A percentile compares a stretch with the other conserved stretches of the same genome.
Evolutionary conservation across 2,113 vertebrate species (phyloP).

Genomic region (Nerophis ophidion): DNA sequence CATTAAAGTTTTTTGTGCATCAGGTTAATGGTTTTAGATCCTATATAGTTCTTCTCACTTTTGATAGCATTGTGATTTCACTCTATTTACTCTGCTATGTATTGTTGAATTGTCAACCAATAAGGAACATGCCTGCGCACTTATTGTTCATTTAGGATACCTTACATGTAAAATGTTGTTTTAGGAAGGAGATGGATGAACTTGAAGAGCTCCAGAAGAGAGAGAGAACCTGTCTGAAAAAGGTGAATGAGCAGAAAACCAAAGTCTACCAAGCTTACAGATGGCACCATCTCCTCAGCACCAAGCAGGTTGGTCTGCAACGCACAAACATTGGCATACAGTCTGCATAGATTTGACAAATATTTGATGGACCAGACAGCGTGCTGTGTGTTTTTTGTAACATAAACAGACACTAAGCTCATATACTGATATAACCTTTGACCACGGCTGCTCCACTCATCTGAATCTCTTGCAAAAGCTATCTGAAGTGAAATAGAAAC

Average conservation of each 20-base stretch:
- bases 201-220: conserved; percentile 72
- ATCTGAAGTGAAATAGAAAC: neutral
- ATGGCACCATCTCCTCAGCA: conserved; percentile 93
- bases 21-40: too few species aligned
- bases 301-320: conserved; percentile 75
- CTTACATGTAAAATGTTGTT: conserved; percentile 16
- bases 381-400: neutral
- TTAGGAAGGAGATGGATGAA: conserved; percentile 78
- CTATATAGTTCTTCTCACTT: too few species aligned
- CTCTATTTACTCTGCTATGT: too few species aligned
- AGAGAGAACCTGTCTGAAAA: conserved; percentile 67
- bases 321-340: conserved; percentile 18
- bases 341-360: neutral
- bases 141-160: too few species aligned
- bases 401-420: neutral
- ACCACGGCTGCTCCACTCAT: too few species aligned
- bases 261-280: conserved; percentile 76
- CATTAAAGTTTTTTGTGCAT: too few species aligned
- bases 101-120: too few species aligned
- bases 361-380: neutral
- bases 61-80: too few species aligned
- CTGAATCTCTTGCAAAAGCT: too few species aligned
- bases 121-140: too few species aligned
- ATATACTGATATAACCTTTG: neutral
- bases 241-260: conserved; percentile 71